Evolutionary conservation across 1,140 invertebrate species (phyloP), one percentile per base, ranked within the genome.

Genomic region (Piezodorus guildinii): DNA sequence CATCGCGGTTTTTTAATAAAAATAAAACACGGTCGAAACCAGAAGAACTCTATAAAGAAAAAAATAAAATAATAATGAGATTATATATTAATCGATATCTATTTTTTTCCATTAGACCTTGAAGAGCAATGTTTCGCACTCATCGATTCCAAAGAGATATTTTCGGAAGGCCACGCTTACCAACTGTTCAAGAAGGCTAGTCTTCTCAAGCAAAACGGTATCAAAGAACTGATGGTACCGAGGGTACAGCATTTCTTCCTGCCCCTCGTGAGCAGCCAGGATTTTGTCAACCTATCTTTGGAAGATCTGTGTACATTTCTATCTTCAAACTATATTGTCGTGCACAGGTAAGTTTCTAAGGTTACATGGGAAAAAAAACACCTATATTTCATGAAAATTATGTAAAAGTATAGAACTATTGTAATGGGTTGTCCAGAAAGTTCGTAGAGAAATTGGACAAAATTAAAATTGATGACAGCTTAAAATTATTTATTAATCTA

Each of bases 61-160:
- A 30, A 39, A 5, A 1, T 12, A 39, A 10, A 39, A 39, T 10
- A 39, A n/a, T n/a, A n/a, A 10, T 10, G 34, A 39, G 34, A 10
- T 10, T 10, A 10, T 39, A 10, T 39, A 8, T 39, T 39, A 39
- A 39, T 12, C 12, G 34, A 39, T 12, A 12, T 39, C 6, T 39
- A 39, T 39, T 39, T 39, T 39, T 39, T 39, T 39, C 34, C 9
- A 39, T 10, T 68, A 85, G 84, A 85, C 75, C 74, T 88, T 54
- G 80, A 85, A 66, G 80, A 85, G 58, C 85, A 87, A 70, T 84
- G 85, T 69, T 86, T 85, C 83, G 77, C 80, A 1, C 85, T 84
- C 70, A 82, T 88, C 46, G 80, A 85, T 46, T 82, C 83, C 69
- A 77, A 81, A 62, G 78, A 81, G 44, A 72, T 86, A 0, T 85